Conservation (phyloP, 2,888 invertebrate species). For the Brachylomia viminalis region DNA sequence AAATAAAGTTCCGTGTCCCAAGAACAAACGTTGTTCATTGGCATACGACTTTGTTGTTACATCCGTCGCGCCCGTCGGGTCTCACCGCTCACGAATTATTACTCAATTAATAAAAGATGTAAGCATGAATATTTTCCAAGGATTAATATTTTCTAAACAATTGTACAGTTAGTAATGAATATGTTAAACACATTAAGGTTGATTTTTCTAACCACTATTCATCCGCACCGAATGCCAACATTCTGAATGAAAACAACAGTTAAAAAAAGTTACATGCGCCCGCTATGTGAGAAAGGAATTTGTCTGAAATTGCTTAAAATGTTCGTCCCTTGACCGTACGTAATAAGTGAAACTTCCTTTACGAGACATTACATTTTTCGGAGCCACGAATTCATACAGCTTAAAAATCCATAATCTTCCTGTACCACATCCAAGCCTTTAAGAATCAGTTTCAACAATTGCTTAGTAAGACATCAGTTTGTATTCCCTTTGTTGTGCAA, state of each 20-base stretch:
- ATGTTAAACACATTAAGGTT: neutral
- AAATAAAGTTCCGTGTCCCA: constrained; percentile 19
- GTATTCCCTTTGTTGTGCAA: constrained; percentile 3
- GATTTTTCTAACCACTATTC: neutral
- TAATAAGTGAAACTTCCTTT: neutral
- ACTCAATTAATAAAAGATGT: constrained; percentile 80
- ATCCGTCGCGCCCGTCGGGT: constrained; percentile 75
- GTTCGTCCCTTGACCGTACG: neutral
- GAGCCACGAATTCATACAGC: neutral
- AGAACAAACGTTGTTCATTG: constrained; percentile 1
- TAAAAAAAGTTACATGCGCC: neutral
- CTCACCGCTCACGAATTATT: constrained; percentile 80
- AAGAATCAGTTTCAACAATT: neutral
- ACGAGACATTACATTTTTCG: neutral
- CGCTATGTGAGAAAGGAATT: neutral
- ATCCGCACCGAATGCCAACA: neutral
- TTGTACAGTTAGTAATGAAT: neutral
- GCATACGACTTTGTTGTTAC: constrained; percentile 75
- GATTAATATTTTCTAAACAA: constrained; percentile 2
- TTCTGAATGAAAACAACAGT: neutral
- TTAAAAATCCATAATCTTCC: neutral
- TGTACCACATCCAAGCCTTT: neutral
- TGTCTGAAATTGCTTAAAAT: neutral
- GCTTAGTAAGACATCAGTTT: constrained; percentile 21
- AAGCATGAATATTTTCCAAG: constrained; percentile 9